Evolutionary conservation across 2,113 vertebrate species (phyloP), one percentile per base, ranked within the genome.

Genomic region (Misgurnus mizolepis): DNA sequence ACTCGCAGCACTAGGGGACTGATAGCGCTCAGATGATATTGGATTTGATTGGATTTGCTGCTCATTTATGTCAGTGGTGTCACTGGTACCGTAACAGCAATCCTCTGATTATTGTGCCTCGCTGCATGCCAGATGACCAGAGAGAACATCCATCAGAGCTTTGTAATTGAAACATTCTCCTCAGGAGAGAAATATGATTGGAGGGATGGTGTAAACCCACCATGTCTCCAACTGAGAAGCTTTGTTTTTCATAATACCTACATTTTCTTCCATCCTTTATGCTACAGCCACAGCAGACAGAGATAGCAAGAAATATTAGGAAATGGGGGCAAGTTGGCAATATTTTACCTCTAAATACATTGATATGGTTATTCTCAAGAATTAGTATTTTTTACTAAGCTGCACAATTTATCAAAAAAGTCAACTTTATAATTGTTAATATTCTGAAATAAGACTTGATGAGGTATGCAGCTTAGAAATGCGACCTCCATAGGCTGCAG

Each of bases 61-160:
- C 61, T 77, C 75, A 77, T 77, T 77, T 66, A 65, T 76, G 74
- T 66, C 74, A 76, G 74, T 53, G 74, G 61, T 76, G 74, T 76
- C 61, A 76, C 15, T 22, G 12, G 12, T n/a, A 75, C 72, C 47
- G 61, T 66, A 77, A 66, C 75, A 77, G 75, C 43, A 53, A 77
- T 77, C 62, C 17, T 66, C 62, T 77, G 75, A 77, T 55, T 77
- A 77, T 66, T 77, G 62, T 77, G 62, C 45, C 61, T 66, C 34
- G 6, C 75, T 66, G 62, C 62, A 77, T 77, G 75, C 45, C 62
- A 65, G 62, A 77, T 77, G 75, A 77, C 75, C 75, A 77, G 47
- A 77, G 61, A 77, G 62, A 77, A 66, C 75, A 77, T 77, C 75
- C 66, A 77, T 77, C 75, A 77, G 75, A 53, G 27, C 47, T 66